Base-by-base conservation (phyloP, 2,888 invertebrate genomes). In the Tinea semifulvella region DNA sequence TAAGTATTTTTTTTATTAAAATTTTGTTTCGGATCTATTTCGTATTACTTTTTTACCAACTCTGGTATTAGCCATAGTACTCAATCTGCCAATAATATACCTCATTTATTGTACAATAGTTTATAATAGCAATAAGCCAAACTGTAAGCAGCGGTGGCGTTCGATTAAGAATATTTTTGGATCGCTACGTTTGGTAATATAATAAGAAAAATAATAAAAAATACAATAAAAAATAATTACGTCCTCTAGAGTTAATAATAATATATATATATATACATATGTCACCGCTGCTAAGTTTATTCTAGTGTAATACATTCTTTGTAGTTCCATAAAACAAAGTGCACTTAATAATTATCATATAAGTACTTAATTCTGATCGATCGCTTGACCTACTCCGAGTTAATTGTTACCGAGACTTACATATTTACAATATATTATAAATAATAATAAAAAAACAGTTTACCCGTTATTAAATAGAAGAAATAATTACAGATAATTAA, bases 311-410 rank as follows among this genome's bases (percentile, higher is more conserved):
- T 10, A 11, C 8, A 7, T n/a, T n/a, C 6, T 4, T 11, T 10
- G n/a, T 77, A 76, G 79, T 77, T 79, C 77, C 76, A 56, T 75
- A 75, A 71, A 56, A 72, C 66, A 68, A 80, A 80, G 80, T 80
- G 80, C 80, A 79, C 80, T 80, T 80, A 76, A 70, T 75, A 67
- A 18, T 36, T 14, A 16, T 14, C 4, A 22, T 40, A 40, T 5
- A 11, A 18, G 11, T 40, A 40, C 20, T 20, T 38, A 40, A 22
- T 40, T 36, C 36, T 36, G 17, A 10, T 7, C 10, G 40, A 22
- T 40, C 40, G 40, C 40, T 40, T 22, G 20, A 20, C 40, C 40
- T 40, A 40, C 22, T 2, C 40, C 2, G 40, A 40, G 40, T 40
- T n/a, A 40, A 22, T 40, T 40, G 40, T 40, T 40, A 13, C 17